A percentile compares a stretch with the other conserved stretches of the same genome.
Evolutionary conservation across 2,888 invertebrate genomes (phyloP).

Genomic region (Phyto melanocephala): DNA sequence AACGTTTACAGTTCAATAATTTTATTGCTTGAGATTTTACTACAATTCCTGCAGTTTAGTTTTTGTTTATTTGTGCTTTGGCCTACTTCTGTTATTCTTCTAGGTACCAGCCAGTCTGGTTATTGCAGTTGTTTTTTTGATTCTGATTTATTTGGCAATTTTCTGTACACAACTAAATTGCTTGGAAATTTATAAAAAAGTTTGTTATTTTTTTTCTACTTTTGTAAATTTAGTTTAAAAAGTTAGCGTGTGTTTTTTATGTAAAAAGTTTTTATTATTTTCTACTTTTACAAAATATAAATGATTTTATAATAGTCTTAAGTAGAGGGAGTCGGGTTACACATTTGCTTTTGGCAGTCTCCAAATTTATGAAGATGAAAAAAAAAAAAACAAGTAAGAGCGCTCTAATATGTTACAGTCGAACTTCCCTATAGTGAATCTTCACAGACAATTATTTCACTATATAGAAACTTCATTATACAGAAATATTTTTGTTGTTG

Average conservation of each 20-base stretch:
- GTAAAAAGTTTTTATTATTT: slow-evolving; percentile 35
- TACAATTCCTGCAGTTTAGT: background rate
- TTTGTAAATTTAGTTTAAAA: background rate
- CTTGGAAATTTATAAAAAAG: background rate
- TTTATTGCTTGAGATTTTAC: slow-evolving; percentile 2
- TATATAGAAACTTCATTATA: too few species aligned
- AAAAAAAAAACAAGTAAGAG: too few species aligned
- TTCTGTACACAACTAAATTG: background rate
- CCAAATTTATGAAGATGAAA: too few species aligned
- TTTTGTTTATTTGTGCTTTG: background rate
- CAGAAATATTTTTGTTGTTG: too few species aligned
- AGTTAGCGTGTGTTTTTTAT: background rate
- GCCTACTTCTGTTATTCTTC: slow-evolving; percentile 31
- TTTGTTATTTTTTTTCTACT: background rate
- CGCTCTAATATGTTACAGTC: too few species aligned
- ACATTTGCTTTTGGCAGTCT: background rate
- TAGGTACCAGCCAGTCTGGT: slow-evolving; percentile 41
- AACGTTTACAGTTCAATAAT: too few species aligned
- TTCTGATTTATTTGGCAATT: background rate
- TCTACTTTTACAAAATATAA: background rate
- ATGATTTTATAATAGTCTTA: background rate
- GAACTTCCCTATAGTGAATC: too few species aligned
- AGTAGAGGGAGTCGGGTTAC: background rate
- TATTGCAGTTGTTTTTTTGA: background rate
- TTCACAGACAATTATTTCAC: too few species aligned